Evolutionary conservation across 2,888 invertebrate species (phyloP).

Genomic region (Digitonthophagus gazella): DNA sequence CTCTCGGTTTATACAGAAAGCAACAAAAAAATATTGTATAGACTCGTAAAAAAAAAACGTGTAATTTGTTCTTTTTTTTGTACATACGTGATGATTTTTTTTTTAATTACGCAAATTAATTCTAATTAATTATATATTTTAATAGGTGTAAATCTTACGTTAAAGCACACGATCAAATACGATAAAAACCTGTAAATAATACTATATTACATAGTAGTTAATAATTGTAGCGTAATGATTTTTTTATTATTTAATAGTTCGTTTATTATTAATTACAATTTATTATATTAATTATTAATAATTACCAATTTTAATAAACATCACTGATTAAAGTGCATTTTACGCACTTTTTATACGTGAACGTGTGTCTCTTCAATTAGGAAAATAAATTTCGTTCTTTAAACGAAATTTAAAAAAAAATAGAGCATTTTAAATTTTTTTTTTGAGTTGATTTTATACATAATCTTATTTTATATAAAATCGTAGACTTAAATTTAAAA

Average conservation of each 20-base stretch:
- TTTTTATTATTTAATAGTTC: conserved; percentile 29
- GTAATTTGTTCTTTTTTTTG: conserved; percentile 50
- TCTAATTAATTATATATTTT: conserved; percentile 37
- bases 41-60: conserved; percentile 34
- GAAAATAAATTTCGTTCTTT: too few species aligned
- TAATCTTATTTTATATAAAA: too few species aligned
- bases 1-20: conserved; percentile 33
- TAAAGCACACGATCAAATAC: conserved; percentile 39
- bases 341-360: too few species aligned
- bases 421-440: too few species aligned
- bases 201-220: conserved; percentile 30
- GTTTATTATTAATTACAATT: conserved; percentile 15
- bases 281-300: conserved; percentile 14
- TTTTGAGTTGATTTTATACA: conserved; percentile 5
- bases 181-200: conserved; percentile 5
- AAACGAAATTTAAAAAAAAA: too few species aligned
- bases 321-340: conserved; percentile 31
- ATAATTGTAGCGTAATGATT: conserved; percentile 36
- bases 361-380: too few species aligned
- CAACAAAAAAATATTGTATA: conserved; percentile 32
- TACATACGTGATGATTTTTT: conserved; percentile 52
- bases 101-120: conserved; percentile 45
- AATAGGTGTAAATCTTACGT: conserved; percentile 41
- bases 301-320: conserved; percentile 32
- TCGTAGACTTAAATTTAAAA: neutral